Conservation (phyloP, 2,113 vertebrate species). For the Brienomyrus longianalis region DNA sequence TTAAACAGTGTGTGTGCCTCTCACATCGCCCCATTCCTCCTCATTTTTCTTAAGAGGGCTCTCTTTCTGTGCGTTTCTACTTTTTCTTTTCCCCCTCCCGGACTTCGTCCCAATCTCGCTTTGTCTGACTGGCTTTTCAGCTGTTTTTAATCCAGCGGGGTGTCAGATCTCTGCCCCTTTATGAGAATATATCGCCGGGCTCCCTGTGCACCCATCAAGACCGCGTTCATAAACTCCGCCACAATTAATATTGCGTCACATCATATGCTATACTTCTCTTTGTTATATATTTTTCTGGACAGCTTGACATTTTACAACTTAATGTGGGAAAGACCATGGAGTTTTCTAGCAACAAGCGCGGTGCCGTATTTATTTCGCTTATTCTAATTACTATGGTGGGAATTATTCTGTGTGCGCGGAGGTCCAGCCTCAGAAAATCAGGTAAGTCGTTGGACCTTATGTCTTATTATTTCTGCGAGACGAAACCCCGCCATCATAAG, state of each 20-base stretch:
- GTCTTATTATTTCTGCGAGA: neutral
- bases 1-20: neutral
- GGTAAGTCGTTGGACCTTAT: constrained; percentile 59
- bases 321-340: constrained; percentile 57
- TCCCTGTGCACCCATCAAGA: neutral
- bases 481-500: neutral
- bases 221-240: neutral
- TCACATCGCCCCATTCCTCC: neutral
- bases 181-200: neutral
- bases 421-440: constrained; percentile 61
- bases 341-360: constrained; percentile 38
- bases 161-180: neutral
- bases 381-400: constrained; percentile 55
- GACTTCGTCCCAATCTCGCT: neutral
- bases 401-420: constrained; percentile 45
- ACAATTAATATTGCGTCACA: neutral
- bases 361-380: constrained; percentile 53
- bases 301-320: constrained; percentile 40
- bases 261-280: neutral
- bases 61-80: neutral
- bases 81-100: neutral
- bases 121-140: neutral
- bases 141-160: constrained; percentile 1
- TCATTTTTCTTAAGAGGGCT: neutral
- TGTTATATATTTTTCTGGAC: neutral